Base-by-base conservation (phyloP, 2,888 invertebrate genomes). In the Apodemia mormo region DNA sequence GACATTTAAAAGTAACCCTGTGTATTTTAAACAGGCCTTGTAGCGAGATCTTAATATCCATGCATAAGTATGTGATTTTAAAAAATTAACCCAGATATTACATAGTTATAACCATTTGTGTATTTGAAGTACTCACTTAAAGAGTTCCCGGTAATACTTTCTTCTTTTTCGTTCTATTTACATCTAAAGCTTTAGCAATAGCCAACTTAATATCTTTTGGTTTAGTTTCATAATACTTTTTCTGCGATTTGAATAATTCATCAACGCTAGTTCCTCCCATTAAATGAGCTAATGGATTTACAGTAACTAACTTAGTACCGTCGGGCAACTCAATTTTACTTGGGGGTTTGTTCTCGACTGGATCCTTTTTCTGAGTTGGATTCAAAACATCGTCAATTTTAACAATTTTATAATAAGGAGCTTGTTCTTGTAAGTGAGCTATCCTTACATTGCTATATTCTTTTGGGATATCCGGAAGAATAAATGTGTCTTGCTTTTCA, bases 321-420 rank as follows among this genome's bases (percentile, higher is more conserved):
- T 86, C 83, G 0, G 90, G 83, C 0, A 92, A 69, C 8, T 81
- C 77, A 0, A 85, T 70, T 6, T 77, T 74, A 0, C 73, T 45
- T 0, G 65, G 68, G 6, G 68, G 49, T 1, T 64, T 61, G 22
- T 12, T 29, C 1, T 30, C 30, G 1, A 14, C 14, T 7, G 33
- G 12, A 14, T 33, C 14, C 29, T 73, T 67, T 6, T 70, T 37
- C 0, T 70, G 69, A 0, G 66, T 22, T 0, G 76, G 70, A 6
- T 76, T 70, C 2, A 82, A 22, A 0, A 85, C 78, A 0, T 87
- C 85, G 3, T 85, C 82, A 0, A 90, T 80, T 76, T 88, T 90
- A 0, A 92, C 84, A 0, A 93, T 92, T 67, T 90, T 93, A 73
- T 79, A 93, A 68, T 68, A 93, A 0, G 92, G 92, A 0, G 92